Evolutionary conservation across 1,140 invertebrate genomes (phyloP).

Genomic region (Lethrus apterus): DNA sequence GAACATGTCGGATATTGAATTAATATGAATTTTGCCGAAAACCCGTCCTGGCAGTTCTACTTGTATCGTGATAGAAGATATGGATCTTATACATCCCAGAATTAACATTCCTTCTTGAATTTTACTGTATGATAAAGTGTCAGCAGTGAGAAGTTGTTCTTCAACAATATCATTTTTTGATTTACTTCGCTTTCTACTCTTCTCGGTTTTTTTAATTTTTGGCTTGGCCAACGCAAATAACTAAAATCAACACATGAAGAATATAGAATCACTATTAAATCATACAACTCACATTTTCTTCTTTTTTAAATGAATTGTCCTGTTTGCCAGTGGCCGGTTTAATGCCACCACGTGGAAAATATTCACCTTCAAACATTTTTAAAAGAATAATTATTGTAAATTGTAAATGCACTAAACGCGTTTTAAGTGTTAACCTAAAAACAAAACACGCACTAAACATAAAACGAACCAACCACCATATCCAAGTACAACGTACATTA

Average conservation of each 20-base stretch:
- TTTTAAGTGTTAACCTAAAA: too few relatives aligned
- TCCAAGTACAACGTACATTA: too few relatives aligned
- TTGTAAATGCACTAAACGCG: too few relatives aligned
- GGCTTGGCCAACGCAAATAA: neutral
- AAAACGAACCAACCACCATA: too few relatives aligned
- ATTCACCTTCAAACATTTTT: too few relatives aligned
- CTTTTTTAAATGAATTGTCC: neutral
- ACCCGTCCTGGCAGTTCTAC: conserved; percentile 52
- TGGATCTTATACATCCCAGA: conserved; percentile 47
- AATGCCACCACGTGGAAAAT: conserved; percentile 8
- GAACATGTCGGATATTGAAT: conserved; percentile 53
- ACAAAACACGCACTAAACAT: too few relatives aligned
- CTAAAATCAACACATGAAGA: neutral
- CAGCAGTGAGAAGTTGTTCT: neutral
- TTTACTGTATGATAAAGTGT: conserved; percentile 33
- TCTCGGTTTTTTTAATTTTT: neutral
- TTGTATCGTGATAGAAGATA: conserved; percentile 47
- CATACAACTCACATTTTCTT: neutral
- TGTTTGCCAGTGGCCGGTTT: neutral
- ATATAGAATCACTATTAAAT: neutral
- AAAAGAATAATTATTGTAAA: too few relatives aligned
- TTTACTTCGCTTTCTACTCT: neutral
- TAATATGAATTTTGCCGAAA: conserved; percentile 48
- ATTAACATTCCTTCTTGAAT: conserved; percentile 50
- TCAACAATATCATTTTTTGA: neutral